These are phyloP conservation scores for Brachypterus glaber DNA, from an alignment of 2,888 invertebrate genomes.

Conservation along the genomic window DNA sequence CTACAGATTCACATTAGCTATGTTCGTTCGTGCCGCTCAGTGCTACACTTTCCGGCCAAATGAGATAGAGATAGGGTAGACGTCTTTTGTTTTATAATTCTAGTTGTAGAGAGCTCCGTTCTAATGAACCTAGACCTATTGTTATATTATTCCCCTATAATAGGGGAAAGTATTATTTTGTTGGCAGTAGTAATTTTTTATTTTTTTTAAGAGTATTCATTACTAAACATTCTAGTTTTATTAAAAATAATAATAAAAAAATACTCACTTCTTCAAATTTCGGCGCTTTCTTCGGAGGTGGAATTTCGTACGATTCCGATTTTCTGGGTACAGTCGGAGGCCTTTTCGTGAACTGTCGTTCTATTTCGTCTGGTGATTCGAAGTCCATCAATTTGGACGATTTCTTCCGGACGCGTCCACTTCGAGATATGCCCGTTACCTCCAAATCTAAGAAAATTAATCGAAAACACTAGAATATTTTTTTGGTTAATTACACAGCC, in stretches of 20 bases:
- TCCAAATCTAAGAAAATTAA: conserved; percentile 59
- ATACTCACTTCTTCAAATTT: conserved; percentile 28
- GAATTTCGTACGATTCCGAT: conserved; percentile 23
- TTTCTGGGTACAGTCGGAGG: conserved; percentile 25
- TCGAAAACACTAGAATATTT: no score
- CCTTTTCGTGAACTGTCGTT: conserved; percentile 48
- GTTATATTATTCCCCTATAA: no score
- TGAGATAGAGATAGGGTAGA: no score
- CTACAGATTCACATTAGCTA: no score
- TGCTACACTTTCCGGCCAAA: no score
- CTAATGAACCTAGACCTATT: no score
- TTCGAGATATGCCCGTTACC: conserved; percentile 79
- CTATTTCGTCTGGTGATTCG: conserved; percentile 82
- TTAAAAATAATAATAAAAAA: background rate
- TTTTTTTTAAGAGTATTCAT: background rate
- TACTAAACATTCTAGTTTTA: conserved; percentile 4
- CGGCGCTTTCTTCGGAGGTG: conserved; percentile 19
- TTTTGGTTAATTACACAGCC: no score
- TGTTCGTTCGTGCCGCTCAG: no score
- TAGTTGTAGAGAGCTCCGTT: no score
- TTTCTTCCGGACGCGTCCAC: conserved; percentile 86
- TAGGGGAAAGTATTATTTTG: no score
- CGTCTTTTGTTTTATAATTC: no score
- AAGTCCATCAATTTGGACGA: conserved; percentile 91
- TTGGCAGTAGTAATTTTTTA: no score